Evolutionary conservation across 2,113 vertebrate genomes (phyloP), one percentile per base, ranked within the genome.

Genomic region (Rhegmatorhina hoffmannsi): DNA sequence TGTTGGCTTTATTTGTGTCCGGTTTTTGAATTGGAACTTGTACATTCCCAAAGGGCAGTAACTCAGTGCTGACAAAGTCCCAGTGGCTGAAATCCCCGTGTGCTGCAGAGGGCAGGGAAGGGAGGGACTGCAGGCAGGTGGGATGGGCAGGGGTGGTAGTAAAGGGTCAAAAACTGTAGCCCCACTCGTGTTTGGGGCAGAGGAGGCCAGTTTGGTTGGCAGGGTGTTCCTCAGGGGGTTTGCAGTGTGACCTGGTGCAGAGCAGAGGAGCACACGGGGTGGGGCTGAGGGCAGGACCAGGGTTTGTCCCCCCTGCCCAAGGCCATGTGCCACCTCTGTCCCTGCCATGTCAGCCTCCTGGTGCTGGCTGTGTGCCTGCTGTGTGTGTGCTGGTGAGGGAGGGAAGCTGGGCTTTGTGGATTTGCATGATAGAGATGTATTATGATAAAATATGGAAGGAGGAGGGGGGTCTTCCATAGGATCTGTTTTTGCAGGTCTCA

Each of bases 401-500:
- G 52, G 19, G 5, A 7, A 44, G 63, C 68, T 66, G 63, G 36
- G 26, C 83, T 25, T 69, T 3, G 43, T 47, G 20, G 43, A 72
- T 90, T 38, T 89, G 83, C 89, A 77, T 88, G 52, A 73, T 88
- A 55, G 1, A 67, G 59, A 69, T 66, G 28, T 78, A 33, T 69
- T 74, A 50, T 49, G 64, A 78, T 67, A 64, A 85, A 78, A 67
- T 60, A 47, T 2, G 43, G 82, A 15, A 47, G 74, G 59, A 53
- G 52, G 62, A 88, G 76, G 82, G 83, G 44, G 56, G 25, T 60
- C 47, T 92, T 83, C 72, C 78, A 6, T 52, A 47, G 66, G 43
- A 64, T 69, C 79, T 89, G 64, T 62, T 94, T 93, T 73, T 85
- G 94, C 79, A 84, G 85, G 78, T 84, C 90, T 93, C 91, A 81